A percentile compares a stretch with the other conserved stretches of the same genome.
These are phyloP conservation scores for Tachyglossus aculeatus DNA, from an alignment of 2,797 vertebrate species.

Conservation along the genomic window DNA sequence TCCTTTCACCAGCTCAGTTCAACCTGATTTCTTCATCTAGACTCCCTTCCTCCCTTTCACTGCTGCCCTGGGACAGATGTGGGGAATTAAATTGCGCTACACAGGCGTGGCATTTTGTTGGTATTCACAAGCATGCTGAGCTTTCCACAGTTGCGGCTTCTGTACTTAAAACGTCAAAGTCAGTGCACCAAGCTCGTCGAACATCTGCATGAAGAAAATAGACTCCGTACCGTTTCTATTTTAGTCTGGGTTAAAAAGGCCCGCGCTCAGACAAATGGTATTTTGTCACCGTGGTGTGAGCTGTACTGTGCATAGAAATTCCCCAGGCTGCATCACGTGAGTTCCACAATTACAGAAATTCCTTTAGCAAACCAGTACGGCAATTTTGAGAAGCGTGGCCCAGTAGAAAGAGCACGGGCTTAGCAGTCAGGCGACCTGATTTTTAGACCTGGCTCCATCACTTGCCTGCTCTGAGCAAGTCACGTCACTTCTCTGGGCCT, in stretches of 20 bases:
- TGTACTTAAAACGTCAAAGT: constrained; percentile 58
- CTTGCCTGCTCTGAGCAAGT: too few relatives aligned
- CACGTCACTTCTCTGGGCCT: too few relatives aligned
- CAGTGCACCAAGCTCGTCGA: constrained; percentile 41
- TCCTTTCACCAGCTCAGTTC: too few relatives aligned
- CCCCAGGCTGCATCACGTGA: not conserved
- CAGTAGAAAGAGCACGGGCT: too few relatives aligned
- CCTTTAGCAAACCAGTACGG: not conserved
- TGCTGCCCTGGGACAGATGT: constrained; percentile 9
- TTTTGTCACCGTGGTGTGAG: constrained; percentile 19
- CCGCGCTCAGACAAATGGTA: not conserved
- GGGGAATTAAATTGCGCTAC: constrained; percentile 66
- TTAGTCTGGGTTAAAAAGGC: constrained; percentile 26
- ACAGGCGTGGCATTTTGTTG: constrained; percentile 51
- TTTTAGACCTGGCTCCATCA: too few relatives aligned
- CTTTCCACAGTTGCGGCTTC: constrained; percentile 65
- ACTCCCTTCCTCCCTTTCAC: not conserved
- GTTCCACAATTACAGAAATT: constrained; percentile 10
- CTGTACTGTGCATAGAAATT: not conserved
- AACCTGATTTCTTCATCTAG: too few relatives aligned
- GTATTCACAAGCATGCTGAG: constrained; percentile 46
- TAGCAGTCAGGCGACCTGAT: too few relatives aligned
- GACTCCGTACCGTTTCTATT: constrained; percentile 12
- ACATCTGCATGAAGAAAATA: constrained; percentile 34
- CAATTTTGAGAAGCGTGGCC: too few relatives aligned